Conservation (phyloP, 2,888 invertebrate species). For the Conomelus anceps region DNA sequence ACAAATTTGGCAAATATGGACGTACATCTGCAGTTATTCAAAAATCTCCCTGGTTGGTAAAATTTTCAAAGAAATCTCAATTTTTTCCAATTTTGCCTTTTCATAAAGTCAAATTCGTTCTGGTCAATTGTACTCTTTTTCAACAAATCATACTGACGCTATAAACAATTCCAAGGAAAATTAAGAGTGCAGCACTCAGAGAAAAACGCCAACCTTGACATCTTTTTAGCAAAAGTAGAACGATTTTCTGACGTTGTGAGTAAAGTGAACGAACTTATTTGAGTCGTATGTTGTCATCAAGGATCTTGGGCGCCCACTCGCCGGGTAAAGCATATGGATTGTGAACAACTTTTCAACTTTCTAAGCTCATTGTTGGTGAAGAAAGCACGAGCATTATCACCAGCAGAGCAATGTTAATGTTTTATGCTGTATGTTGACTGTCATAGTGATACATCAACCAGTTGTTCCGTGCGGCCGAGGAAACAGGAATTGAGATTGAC, state of each 20-base stretch:
- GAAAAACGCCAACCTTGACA: background rate
- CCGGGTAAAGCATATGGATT: background rate
- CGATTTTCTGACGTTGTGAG: background rate
- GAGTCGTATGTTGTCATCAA: background rate
- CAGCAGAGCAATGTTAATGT: background rate
- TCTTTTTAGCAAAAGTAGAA: background rate
- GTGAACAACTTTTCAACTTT: background rate
- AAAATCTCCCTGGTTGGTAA: too few species aligned
- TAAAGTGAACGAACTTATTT: background rate
- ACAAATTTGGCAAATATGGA: too few species aligned
- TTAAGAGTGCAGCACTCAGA: background rate
- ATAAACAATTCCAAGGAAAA: too few species aligned
- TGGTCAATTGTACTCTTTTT: too few species aligned
- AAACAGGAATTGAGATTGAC: too few species aligned
- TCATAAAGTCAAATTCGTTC: too few species aligned
- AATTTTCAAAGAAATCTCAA: too few species aligned
- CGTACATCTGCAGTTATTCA: too few species aligned
- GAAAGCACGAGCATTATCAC: background rate
- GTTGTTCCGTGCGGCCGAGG: background rate
- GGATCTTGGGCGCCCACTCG: background rate
- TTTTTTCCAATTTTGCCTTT: too few species aligned
- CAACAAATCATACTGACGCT: too few species aligned
- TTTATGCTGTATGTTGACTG: background rate
- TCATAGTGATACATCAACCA: background rate
- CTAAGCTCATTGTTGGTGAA: background rate